Percentiles rank a stretch among this genome's conserved stretches.
Conservation (phyloP, 1,140 invertebrate species). For the Nasonia vitripennis region DNA sequence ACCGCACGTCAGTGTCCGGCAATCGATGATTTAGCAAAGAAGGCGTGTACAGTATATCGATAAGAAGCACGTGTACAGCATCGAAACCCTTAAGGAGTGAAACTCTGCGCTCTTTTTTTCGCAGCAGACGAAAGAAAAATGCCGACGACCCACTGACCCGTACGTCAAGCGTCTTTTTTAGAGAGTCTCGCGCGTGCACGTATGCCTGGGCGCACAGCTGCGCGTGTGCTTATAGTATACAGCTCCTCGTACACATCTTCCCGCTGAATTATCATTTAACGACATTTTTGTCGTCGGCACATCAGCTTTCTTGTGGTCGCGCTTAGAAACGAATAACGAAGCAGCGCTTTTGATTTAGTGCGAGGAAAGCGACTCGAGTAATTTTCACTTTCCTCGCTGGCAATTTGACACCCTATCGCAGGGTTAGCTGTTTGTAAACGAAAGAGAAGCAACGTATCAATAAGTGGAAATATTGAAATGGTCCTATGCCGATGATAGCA, state of each 20-base stretch:
- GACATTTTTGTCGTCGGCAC: neutral
- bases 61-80: no score
- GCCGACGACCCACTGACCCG: slow-evolving; percentile 13
- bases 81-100: neutral
- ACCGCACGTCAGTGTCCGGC: neutral
- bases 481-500: no score
- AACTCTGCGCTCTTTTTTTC: neutral
- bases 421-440: no score
- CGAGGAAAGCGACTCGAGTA: neutral
- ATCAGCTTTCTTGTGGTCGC: neutral
- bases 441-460: no score
- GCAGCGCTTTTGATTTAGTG: neutral
- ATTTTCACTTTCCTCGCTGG: no score
- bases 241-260: neutral
- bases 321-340: neutral
- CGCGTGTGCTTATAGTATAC: no score
- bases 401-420: no score
- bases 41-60: no score
- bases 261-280: neutral
- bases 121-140: neutral
- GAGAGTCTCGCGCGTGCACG: neutral
- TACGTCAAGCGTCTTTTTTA: neutral
- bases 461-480: no score
- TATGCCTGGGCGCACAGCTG: no score
- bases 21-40: no score